A percentile compares a stretch with the other conserved stretches of the same genome.
Evolutionary conservation across 2,797 vertebrate species (phyloP).

Genomic region (Gobionotothen gibberifrons): DNA sequence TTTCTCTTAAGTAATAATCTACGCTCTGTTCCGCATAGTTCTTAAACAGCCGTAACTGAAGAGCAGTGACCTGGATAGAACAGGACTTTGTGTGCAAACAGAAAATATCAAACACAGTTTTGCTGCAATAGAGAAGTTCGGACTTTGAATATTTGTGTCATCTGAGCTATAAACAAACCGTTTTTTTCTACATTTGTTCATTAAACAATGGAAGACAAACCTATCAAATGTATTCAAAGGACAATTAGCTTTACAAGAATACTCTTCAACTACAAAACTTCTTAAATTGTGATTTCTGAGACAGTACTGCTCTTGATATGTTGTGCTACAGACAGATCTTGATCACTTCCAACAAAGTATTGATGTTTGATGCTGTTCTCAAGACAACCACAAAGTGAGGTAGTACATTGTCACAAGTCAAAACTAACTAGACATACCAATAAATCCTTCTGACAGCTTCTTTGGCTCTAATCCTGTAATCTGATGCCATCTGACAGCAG

Average conservation of each 20-base stretch:
- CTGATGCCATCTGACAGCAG: conserved; percentile 54
- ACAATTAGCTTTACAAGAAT: too few species aligned
- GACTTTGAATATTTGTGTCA: too few species aligned
- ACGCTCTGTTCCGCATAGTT: conserved; percentile 29
- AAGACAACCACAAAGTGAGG: not conserved
- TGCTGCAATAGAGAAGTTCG: too few species aligned
- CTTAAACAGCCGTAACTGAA: conserved; percentile 41
- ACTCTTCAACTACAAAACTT: too few species aligned
- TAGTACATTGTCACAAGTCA: too few species aligned
- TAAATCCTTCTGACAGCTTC: conserved; percentile 13
- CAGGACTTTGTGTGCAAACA: conserved; percentile 33
- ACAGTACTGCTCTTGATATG: not conserved
- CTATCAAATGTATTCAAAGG: too few species aligned
- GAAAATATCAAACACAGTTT: conserved; percentile 19
- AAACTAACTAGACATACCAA: not conserved
- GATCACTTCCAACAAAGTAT: not conserved
- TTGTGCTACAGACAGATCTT: not conserved
- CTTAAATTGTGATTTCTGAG: not conserved
- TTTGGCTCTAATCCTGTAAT: conserved; percentile 37
- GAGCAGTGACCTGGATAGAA: conserved; percentile 57
- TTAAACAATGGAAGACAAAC: too few species aligned
- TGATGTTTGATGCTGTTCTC: not conserved
- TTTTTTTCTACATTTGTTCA: too few species aligned
- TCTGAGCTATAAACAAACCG: too few species aligned
- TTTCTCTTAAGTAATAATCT: conserved; percentile 55